Conservation (phyloP, 2,113 vertebrate genomes). For the Camelus bactrianus region DNA sequence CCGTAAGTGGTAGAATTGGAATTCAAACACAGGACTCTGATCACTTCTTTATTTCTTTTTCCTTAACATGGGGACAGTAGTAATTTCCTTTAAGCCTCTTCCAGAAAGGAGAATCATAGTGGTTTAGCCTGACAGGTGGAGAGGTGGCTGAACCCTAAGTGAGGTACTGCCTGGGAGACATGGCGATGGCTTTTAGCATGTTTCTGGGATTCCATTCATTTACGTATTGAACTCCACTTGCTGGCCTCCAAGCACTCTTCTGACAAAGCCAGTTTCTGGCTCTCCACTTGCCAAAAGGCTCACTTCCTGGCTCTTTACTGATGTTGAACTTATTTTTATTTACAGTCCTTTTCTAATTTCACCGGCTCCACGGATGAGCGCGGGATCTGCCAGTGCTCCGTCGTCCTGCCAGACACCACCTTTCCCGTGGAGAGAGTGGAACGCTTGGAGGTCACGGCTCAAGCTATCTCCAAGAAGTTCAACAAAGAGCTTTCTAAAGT, state of each 20-base stretch:
- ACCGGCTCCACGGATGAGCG: slow-evolving; percentile 77
- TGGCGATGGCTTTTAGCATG: too few species aligned
- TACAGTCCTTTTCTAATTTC: slow-evolving; percentile 85
- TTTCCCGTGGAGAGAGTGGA: slow-evolving; percentile 87
- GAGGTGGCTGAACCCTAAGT: background rate
- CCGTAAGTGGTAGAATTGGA: background rate
- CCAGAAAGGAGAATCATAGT: background rate
- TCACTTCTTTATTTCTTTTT: background rate
- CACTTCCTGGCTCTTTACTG: background rate
- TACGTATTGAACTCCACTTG: background rate
- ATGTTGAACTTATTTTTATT: slow-evolving; percentile 61
- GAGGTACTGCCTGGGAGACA: background rate
- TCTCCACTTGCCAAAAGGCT: background rate
- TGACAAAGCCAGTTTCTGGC: slow-evolving; percentile 46
- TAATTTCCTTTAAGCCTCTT: background rate
- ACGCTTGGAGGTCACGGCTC: slow-evolving; percentile 78
- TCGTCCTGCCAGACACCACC: slow-evolving; percentile 84
- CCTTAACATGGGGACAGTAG: background rate
- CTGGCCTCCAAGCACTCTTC: background rate
- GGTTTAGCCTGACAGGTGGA: background rate
- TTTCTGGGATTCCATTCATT: background rate
- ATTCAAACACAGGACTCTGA: background rate
- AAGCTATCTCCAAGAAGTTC: slow-evolving; percentile 77
- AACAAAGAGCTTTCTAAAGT: slow-evolving; percentile 87
- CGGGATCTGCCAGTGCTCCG: slow-evolving; percentile 85